Percentiles rank a stretch among this genome's conserved stretches.
Conservation (phyloP, 2,888 invertebrate species). For the Coelopa pilipes region DNA sequence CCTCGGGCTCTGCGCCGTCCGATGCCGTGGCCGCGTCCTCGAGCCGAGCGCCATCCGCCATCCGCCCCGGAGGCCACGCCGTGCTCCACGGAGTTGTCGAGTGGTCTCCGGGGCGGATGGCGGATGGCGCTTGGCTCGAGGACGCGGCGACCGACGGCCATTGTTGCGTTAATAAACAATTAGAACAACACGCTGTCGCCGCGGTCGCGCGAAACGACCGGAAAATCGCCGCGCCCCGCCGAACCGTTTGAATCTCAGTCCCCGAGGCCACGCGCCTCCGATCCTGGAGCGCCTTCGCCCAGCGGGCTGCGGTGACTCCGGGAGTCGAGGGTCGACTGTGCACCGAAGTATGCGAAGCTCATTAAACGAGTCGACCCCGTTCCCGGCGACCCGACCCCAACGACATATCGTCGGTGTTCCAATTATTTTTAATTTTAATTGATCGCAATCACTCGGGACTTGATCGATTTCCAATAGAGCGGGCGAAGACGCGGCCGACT, state of each 20-base stretch:
- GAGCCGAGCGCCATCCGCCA: background rate
- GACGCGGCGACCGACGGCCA: constrained; percentile 15
- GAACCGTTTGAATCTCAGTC: too few species aligned
- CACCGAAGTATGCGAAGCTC: constrained; percentile 16
- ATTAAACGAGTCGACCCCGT: constrained; percentile 21
- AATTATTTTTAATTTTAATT: constrained; percentile 52
- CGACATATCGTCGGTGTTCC: constrained; percentile 30
- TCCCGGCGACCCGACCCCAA: constrained; percentile 14
- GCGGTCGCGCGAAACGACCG: background rate
- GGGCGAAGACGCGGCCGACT: too few species aligned
- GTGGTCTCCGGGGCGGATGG: background rate
- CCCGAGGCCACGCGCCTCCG: too few species aligned
- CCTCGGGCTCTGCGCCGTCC: background rate
- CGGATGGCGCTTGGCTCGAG: background rate
- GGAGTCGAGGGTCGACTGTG: too few species aligned
- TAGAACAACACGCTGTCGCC: constrained; percentile 35
- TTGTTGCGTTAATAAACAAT: constrained; percentile 42
- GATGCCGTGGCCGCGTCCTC: background rate
- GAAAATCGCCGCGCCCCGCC: constrained; percentile 21
- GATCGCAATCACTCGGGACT: constrained; percentile 43
- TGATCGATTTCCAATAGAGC: constrained; percentile 46
- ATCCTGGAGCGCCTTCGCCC: too few species aligned
- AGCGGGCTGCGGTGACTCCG: too few species aligned
- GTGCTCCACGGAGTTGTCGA: too few species aligned
- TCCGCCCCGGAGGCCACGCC: too few species aligned